Conservation (phyloP, 2,113 vertebrate genomes). For the Pogonocichla stellata region DNA sequence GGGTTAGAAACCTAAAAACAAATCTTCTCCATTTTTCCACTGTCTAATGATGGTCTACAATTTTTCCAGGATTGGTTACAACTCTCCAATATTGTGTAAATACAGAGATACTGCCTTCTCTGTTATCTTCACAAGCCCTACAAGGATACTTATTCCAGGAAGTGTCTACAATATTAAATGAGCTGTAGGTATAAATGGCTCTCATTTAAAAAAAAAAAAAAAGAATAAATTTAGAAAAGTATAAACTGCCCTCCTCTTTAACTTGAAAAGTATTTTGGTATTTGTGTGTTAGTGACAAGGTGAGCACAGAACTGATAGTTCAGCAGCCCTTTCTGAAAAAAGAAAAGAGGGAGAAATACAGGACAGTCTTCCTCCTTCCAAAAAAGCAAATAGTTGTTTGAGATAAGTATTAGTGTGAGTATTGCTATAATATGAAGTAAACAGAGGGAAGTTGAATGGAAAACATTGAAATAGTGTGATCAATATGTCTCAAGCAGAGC, state of each 20-base stretch:
- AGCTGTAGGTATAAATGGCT: not conserved
- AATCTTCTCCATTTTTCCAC: not conserved
- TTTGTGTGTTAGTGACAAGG: not conserved
- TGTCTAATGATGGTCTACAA: not conserved
- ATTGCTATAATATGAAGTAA: not conserved
- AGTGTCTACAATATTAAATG: not conserved
- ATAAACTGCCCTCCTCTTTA: not conserved
- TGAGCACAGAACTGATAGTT: not conserved
- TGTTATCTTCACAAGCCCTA: not conserved
- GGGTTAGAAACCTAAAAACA: not conserved
- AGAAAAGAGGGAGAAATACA: not conserved
- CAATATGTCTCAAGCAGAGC: conserved; percentile 20
- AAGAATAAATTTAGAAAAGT: not conserved
- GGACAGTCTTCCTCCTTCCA: not conserved
- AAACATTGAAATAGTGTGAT: not conserved
- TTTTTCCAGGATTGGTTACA: not conserved
- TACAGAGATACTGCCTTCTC: not conserved
- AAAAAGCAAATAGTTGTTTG: not conserved
- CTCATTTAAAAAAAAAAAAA: not conserved
- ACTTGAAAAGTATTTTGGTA: not conserved
- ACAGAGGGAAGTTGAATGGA: not conserved
- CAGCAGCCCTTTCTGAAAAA: not conserved
- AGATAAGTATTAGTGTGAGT: not conserved
- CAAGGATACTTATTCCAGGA: not conserved
- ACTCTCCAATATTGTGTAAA: not conserved